Evolutionary conservation across 1,140 invertebrate genomes (phyloP).

Genomic region (Dendroctonus valens): DNA sequence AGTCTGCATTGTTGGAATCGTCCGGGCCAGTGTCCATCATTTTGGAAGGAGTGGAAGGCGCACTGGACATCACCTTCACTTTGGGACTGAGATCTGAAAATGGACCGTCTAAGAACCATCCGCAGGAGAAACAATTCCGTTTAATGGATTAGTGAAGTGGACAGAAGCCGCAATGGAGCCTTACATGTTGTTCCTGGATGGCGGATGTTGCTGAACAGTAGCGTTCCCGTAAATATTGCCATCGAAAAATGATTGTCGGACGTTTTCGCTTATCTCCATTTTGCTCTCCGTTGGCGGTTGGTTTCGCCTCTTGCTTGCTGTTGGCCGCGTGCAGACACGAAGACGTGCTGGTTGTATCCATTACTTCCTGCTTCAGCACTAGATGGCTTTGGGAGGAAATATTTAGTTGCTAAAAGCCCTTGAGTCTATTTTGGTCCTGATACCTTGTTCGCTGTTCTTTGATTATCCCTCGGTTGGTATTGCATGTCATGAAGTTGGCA

Average conservation of each 20-base stretch:
- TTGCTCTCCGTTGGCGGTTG: slow-evolving; percentile 46
- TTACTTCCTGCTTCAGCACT: slow-evolving; percentile 61
- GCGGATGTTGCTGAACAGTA: slow-evolving; percentile 51
- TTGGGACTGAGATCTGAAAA: slow-evolving; percentile 42
- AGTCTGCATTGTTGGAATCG: slow-evolving; percentile 52
- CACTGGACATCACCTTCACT: slow-evolving; percentile 55
- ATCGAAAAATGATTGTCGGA: slow-evolving; percentile 55
- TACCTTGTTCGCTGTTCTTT: slow-evolving; percentile 39
- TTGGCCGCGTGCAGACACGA: slow-evolving; percentile 50
- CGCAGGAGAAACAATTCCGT: slow-evolving; percentile 14
- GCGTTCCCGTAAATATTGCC: slow-evolving; percentile 50
- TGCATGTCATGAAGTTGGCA: slow-evolving; percentile 62
- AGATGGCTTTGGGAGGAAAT: slow-evolving; percentile 31
- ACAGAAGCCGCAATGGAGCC: neutral
- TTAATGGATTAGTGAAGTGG: neutral
- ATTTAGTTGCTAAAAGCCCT: neutral
- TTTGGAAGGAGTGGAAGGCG: slow-evolving; percentile 60
- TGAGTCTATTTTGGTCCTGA: no score
- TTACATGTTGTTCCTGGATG: slow-evolving; percentile 35
- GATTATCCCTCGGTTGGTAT: slow-evolving; percentile 47
- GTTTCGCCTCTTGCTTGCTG: slow-evolving; percentile 36
- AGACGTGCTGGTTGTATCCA: slow-evolving; percentile 54
- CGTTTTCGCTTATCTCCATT: slow-evolving; percentile 54
- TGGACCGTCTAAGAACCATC: slow-evolving; percentile 22
- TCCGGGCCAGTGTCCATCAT: slow-evolving; percentile 58